Evolutionary conservation across 92 coral and sea anemone species (phyloP).

Genomic region (Bergia sp.): DNA sequence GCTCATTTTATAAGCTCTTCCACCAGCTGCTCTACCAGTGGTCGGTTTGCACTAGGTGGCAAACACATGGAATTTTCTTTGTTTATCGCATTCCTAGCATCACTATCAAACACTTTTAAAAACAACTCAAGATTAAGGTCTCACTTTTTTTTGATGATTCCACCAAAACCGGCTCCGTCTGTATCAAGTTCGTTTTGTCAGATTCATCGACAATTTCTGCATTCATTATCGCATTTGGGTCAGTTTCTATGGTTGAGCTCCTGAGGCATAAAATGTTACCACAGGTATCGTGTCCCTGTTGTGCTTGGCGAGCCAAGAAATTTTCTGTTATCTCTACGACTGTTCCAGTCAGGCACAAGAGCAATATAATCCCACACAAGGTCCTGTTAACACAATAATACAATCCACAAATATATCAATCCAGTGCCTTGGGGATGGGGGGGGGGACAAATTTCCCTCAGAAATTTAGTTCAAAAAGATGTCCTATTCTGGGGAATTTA

Average conservation of each 20-base stretch:
- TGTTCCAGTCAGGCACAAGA: conserved; percentile 84
- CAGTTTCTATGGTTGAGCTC: background rate
- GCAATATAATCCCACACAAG: conserved; percentile 76
- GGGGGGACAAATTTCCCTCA: too few species aligned
- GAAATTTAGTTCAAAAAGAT: too few species aligned
- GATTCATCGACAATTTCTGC: background rate
- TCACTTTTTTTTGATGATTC: conserved; percentile 1
- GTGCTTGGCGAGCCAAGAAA: background rate
- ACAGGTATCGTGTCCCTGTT: background rate
- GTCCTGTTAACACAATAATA: conserved; percentile 45
- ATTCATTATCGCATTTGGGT: background rate
- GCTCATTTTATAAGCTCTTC: too few species aligned
- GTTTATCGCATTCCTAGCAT: too few species aligned
- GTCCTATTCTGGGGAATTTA: background rate
- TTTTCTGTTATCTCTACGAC: conserved; percentile 56
- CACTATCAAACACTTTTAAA: background rate
- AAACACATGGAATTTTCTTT: too few species aligned
- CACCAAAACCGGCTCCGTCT: background rate
- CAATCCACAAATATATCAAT: too few species aligned
- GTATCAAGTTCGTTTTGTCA: conserved; percentile 1
- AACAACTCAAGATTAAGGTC: background rate
- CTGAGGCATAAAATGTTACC: conserved; percentile 14
- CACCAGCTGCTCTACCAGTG: too few species aligned
- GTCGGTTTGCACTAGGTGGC: too few species aligned
- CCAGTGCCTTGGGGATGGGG: too few species aligned